These are phyloP conservation scores for Drosophila sucinea DNA, from an alignment of 1,140 invertebrate genomes.

Conservation along the genomic window DNA sequence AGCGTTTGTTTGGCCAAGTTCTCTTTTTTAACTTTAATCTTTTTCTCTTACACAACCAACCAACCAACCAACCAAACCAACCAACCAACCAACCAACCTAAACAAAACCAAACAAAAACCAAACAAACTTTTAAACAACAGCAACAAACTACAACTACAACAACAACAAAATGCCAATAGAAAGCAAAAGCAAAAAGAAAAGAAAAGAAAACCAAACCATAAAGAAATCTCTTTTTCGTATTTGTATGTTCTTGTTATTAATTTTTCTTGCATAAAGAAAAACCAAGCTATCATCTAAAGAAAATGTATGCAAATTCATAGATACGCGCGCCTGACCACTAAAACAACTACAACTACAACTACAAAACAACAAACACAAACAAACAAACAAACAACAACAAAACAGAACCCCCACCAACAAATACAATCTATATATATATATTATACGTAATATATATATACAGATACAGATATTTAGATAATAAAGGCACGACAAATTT, in stretches of 20 bases:
- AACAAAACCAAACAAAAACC: constrained; percentile 45
- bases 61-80: constrained; percentile 51
- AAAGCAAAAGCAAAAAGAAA: constrained; percentile 16
- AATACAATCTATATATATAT: background rate
- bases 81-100: constrained; percentile 51
- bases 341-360: background rate
- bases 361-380: background rate
- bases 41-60: constrained; percentile 40
- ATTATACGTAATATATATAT: background rate
- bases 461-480: background rate
- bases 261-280: constrained; percentile 79
- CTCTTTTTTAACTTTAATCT: constrained; percentile 63
- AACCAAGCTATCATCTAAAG: constrained; percentile 77
- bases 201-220: constrained; percentile 39
- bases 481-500: constrained; percentile 71
- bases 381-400: background rate
- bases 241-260: constrained; percentile 82
- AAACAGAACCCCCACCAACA: background rate
- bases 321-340: constrained; percentile 61
- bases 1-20: constrained; percentile 23
- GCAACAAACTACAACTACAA: constrained; percentile 58
- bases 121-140: constrained; percentile 44
- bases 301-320: constrained; percentile 83
- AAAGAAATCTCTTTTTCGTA: constrained; percentile 83
- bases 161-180: constrained; percentile 44